phyloP scores from a whole-genome alignment of 2,888 invertebrate genomes.

The Cantharis flavilabris region DNA sequence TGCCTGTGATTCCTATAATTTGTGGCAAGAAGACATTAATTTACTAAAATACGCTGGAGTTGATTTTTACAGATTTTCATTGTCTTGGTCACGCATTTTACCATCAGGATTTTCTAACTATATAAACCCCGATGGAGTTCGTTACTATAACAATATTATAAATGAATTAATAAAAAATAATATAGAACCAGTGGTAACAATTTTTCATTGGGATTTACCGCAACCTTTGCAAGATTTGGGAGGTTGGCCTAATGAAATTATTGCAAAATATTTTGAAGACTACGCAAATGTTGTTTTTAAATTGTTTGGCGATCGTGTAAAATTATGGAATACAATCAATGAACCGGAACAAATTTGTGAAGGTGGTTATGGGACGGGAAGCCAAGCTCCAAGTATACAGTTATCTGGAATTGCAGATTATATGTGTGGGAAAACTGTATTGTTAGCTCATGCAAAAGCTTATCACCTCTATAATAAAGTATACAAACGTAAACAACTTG shows the following conservation, averaged over 20 bases:
- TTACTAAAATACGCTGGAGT: slow-evolving; percentile 40
- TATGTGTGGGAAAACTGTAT: slow-evolving; percentile 64
- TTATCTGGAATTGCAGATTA: slow-evolving; percentile 65
- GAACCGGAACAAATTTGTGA: slow-evolving; percentile 53
- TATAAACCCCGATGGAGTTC: slow-evolving; percentile 64
- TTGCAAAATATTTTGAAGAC: slow-evolving; percentile 64
- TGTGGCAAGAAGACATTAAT: slow-evolving; percentile 39
- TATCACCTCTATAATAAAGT: slow-evolving; percentile 63
- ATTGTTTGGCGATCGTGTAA: slow-evolving; percentile 49
- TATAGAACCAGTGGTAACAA: slow-evolving; percentile 64
- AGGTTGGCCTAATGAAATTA: slow-evolving; percentile 63
- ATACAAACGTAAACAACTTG: slow-evolving; percentile 50
- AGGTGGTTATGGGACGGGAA: slow-evolving; percentile 46
- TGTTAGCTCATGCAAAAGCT: slow-evolving; percentile 67
- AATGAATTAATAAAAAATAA: slow-evolving; percentile 58
- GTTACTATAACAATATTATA: slow-evolving; percentile 66
- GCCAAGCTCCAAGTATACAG: slow-evolving; percentile 56
- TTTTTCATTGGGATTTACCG: slow-evolving; percentile 72
- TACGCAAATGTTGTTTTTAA: slow-evolving; percentile 61
- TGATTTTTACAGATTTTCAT: slow-evolving; percentile 60
- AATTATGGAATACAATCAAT: slow-evolving; percentile 62
- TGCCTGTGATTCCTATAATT: slow-evolving; percentile 43
- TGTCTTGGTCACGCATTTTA: slow-evolving; percentile 69
- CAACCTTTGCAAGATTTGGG: slow-evolving; percentile 63
- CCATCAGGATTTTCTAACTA: slow-evolving; percentile 62